Evolutionary conservation across 53 echinoderm and acorn worm species (phyloP), one percentile per base, ranked within the genome.

Genomic region (Hippasteria phrygiana): DNA sequence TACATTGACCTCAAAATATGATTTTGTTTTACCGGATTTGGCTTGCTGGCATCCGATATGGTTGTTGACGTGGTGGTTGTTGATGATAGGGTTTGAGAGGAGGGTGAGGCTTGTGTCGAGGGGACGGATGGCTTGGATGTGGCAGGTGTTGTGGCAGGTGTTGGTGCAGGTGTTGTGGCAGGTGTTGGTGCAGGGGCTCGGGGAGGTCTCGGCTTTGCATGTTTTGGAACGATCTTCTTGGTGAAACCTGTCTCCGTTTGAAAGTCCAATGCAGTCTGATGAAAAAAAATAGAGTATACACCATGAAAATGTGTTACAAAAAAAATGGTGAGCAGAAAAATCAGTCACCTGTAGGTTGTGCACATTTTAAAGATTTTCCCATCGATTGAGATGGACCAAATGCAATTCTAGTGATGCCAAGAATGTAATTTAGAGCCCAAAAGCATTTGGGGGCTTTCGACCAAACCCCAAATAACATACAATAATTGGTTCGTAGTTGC

Each of bases 241-340:
- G 65, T 86, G 72, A 74, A 95, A 32, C 92, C 93, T 10, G 95
- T 95, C 87, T 95, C 95, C 22, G 62, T 93, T 81, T 93, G 86
- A 74, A 95, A 95, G 71, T 91, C 94, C 79, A 93, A 31, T 55
- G 92, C 95, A 43, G 89, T 88, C 95, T 95, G 87, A 51, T 34
- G 31, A 64, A 45, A 20, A 48, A 46, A 29, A n/a, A n/a, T n/a
- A n/a, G n/a, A n/a, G n/a, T n/a, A n/a, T n/a, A n/a, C n/a, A n/a
- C n/a, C n/a, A n/a, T n/a, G n/a, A n/a, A n/a, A n/a, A n/a, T n/a
- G n/a, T n/a, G n/a, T n/a, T n/a, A n/a, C n/a, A n/a, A n/a, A n/a
- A n/a, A n/a, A n/a, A n/a, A n/a, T n/a, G n/a, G n/a, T n/a, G n/a
- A n/a, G n/a, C n/a, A n/a, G n/a, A n/a, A n/a, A n/a, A n/a, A n/a